Percentiles rank a stretch among this genome's conserved stretches.
These are phyloP conservation scores for Epicampocera succincta DNA, from an alignment of 2,888 invertebrate genomes.

Conservation along the genomic window DNA sequence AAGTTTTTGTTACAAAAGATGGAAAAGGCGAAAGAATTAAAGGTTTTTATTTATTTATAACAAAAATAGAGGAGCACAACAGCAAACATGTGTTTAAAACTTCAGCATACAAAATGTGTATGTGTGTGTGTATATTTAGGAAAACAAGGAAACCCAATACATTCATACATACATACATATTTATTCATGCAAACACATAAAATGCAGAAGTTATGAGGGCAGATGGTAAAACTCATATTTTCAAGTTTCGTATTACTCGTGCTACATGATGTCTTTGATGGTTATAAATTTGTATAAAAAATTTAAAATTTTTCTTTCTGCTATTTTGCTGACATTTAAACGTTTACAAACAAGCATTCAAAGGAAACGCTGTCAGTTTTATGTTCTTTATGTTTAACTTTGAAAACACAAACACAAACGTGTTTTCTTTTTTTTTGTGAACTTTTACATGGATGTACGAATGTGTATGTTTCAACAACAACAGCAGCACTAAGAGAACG, in stretches of 20 bases:
- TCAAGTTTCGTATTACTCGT: conserved; percentile 3
- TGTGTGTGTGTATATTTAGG: conserved; percentile 1
- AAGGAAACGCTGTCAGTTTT: conserved; percentile 61
- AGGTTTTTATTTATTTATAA: conserved; percentile 39
- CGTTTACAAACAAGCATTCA: conserved; percentile 35
- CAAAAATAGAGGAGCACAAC: not conserved
- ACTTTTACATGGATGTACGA: not conserved
- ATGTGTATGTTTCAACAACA: conserved; percentile 18
- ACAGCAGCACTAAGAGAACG: conserved; percentile 37
- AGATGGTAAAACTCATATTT: not conserved
- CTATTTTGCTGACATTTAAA: conserved; percentile 12
- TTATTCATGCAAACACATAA: conserved; percentile 16
- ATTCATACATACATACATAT: no score
- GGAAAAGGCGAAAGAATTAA: not conserved
- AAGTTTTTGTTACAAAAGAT: not conserved
- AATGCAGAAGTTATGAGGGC: conserved; percentile 26
- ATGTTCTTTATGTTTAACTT: conserved; percentile 53
- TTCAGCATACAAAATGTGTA: conserved; percentile 26
- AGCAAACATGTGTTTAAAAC: conserved; percentile 20
- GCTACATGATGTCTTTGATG: conserved; percentile 38
- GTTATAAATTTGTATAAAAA: conserved; percentile 41
- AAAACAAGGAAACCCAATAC: conserved; percentile 35
- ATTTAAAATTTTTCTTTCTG: conserved; percentile 11
- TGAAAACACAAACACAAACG: conserved; percentile 13
- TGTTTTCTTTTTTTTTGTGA: no score